phyloP scores from a whole-genome alignment of 53 echinoderm and acorn worm species.

The Henricia sp. region DNA sequence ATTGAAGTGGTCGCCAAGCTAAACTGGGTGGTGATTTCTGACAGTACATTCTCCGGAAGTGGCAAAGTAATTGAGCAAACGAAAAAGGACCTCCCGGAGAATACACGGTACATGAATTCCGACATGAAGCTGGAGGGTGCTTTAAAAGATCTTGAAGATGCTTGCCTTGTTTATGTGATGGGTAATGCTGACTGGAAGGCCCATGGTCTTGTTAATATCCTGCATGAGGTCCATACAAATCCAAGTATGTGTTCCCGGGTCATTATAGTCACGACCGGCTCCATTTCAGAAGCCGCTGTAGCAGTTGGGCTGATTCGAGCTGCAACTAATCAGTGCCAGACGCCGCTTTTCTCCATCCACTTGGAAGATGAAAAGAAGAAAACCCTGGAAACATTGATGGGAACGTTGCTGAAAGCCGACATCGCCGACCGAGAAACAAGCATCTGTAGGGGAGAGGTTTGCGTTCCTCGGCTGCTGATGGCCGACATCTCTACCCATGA shows the following conservation, averaged over 20 bases:
- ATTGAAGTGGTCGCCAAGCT: too few relatives aligned
- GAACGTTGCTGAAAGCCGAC: background rate
- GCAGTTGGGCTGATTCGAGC: slow-evolving; percentile 71
- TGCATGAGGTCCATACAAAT: background rate
- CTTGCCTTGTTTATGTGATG: too few relatives aligned
- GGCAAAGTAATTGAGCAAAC: background rate
- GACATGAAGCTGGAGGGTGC: background rate
- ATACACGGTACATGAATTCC: background rate
- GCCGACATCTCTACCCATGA: slow-evolving; percentile 8
- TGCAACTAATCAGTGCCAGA: slow-evolving; percentile 66
- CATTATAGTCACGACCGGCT: background rate
- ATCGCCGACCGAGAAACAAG: slow-evolving; percentile 45
- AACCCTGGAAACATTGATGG: slow-evolving; percentile 7
- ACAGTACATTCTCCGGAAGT: too few relatives aligned
- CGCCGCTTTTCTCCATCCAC: slow-evolving; percentile 70
- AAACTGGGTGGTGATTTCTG: too few relatives aligned
- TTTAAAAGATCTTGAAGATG: too few relatives aligned
- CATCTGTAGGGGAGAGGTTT: slow-evolving; percentile 9
- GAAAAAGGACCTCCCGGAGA: background rate
- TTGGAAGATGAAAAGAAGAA: background rate
- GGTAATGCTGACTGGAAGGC: too few relatives aligned
- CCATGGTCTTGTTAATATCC: background rate
- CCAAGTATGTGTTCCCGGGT: background rate
- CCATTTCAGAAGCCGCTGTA: slow-evolving; percentile 1
- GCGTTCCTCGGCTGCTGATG: slow-evolving; percentile 53